Base-by-base conservation (phyloP, 2,797 vertebrate genomes). In the Sebastes vulpes region DNA sequence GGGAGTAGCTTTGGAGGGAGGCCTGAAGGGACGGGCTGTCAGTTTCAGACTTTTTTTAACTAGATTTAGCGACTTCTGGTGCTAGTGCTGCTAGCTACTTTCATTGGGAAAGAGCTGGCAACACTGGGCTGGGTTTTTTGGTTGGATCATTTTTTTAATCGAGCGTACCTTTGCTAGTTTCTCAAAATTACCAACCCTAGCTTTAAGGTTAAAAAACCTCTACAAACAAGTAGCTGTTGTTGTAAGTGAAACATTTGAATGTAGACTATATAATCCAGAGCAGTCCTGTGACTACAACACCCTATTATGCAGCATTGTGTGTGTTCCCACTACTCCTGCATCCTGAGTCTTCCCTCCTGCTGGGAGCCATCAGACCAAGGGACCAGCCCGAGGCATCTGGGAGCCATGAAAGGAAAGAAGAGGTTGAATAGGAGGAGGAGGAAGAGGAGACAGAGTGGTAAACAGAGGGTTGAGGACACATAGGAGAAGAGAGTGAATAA, bases 341-440 rank as follows among this genome's bases (percentile, higher is more conserved):
- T 79, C 75, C 88, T 94, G 92, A 91, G 92, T 91, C 79, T 25
- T 63, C 81, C 91, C 85, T 81, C 94, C 94, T 86, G 66, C 29
- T 86, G 26, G 77, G 93, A 96, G 96, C 96, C 96, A 96, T 94
- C 95, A 96, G 96, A 96, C 97, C 96, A 95, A 96, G 94, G 94
- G 90, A 97, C 96, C 90, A 90, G 94, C 93, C 91, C 82, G 87
- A 95, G 94, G 91, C 94, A 72, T 89, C 87, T 89, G 93, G 93
- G 63, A 94, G 88, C 82, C 93, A 79, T 71, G 74, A 84, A 77
- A 72, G 75, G 71, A 58, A 65, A 65, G 60, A 82, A 61, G 75
- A 74, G 80, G 54, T 32, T 61, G 52, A 31, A 67, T 52, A 32
- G 35, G 35, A 79, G 76, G 35, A 79, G 76, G 74, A 66, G 28